Conservation (phyloP, 2,888 invertebrate species). For the Bombyx huttoni region DNA sequence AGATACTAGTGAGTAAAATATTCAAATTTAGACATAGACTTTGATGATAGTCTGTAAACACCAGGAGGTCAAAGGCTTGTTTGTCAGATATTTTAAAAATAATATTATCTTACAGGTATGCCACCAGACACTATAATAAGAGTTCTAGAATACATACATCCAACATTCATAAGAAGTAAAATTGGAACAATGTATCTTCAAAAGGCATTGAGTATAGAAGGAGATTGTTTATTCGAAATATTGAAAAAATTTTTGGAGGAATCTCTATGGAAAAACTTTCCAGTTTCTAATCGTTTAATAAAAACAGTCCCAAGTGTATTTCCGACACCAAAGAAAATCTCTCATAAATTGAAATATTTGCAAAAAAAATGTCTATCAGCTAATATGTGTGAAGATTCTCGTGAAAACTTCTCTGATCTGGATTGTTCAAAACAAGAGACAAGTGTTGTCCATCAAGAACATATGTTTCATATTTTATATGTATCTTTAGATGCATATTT, state of each 20-base stretch:
- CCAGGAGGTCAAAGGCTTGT: too few relatives aligned
- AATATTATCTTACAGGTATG: conserved; percentile 32
- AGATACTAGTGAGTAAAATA: too few relatives aligned
- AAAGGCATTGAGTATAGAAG: conserved; percentile 23
- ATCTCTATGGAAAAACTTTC: conserved; percentile 26
- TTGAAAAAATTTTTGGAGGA: conserved; percentile 32
- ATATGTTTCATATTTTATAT: conserved; percentile 29
- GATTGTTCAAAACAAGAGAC: neutral
- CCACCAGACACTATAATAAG: conserved; percentile 34
- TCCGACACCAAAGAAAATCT: conserved; percentile 14
- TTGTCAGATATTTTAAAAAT: neutral
- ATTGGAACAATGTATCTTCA: conserved; percentile 32
- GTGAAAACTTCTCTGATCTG: neutral
- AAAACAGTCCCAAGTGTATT: conserved; percentile 16
- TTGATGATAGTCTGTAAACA: too few relatives aligned
- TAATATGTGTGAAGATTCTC: conserved; percentile 1
- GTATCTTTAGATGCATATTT: conserved; percentile 44
- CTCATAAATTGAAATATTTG: conserved; percentile 20
- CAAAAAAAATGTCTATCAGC: conserved; percentile 19
- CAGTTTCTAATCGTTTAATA: conserved; percentile 15
- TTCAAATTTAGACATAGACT: too few relatives aligned
- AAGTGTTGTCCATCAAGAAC: conserved; percentile 2
- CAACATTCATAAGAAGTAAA: conserved; percentile 40
- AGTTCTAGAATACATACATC: conserved; percentile 44
- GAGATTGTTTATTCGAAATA: conserved; percentile 31